Evolutionary conservation across 2,113 vertebrate genomes (phyloP), one percentile per base, ranked within the genome.

Genomic region (Gobio gobio): DNA sequence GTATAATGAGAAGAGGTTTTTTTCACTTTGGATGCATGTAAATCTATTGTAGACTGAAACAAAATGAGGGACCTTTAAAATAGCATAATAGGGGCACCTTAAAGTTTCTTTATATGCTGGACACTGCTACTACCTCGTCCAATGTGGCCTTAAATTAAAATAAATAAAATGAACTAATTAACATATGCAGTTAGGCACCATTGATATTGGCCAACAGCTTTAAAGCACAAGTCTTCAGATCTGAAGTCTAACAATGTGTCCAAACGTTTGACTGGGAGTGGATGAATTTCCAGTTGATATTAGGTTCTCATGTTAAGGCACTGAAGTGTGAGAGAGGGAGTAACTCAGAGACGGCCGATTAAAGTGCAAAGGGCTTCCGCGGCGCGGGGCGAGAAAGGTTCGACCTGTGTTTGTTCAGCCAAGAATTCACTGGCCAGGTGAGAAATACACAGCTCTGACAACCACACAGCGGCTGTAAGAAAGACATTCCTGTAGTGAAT

Each of bases 351-450:
- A 70, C 16, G 54, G 75, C 47, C 12, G 47, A 76, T 86, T 75
- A 84, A 86, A 86, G 59, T 84, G 81, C 85, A 85, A 86, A 84
- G 51, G 61, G 58, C 90, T 86, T 84, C 73, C 74, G 58, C 47
- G 56, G 75, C 88, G 68, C 61, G 18, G 33, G 80, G 45, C 20
- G 24, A 64, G 79, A 89, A 81, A 83, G 86, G 75, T 80, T 83
- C 54, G 59, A 66, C 56, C 85, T 80, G 56, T 90, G 89, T 88
- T 90, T 90, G 86, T 82, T 85, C 86, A 88, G 78, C 66, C 83
- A 89, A 83, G 83, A 89, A 89, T 91, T 90, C 83, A 74, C 87
- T 88, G 85, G 85, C 84, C 89, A 91, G 90, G 90, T 91, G 90
- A 91, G 87, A 90, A 90, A 90, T 68, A 74, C 14, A 51, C 64